phyloP scores from a whole-genome alignment of 2,113 vertebrate genomes.

The Motacilla alba region DNA sequence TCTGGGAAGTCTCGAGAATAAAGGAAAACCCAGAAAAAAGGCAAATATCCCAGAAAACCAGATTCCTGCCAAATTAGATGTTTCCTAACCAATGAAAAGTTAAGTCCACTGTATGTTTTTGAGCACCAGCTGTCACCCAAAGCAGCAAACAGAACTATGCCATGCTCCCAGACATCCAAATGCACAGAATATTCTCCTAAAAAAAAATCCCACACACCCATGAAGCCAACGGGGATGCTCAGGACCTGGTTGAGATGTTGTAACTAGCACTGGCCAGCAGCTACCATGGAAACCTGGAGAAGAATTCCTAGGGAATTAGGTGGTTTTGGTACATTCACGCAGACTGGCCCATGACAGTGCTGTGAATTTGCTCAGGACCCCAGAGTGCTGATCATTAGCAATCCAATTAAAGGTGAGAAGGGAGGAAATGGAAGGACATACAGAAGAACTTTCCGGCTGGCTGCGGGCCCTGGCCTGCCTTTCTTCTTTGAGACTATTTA shows the following conservation, averaged over 20 bases:
- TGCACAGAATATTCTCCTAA: not conserved
- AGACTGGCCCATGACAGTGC: rapidly evolving
- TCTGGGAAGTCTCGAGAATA: not conserved
- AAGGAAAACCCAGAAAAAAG: not conserved
- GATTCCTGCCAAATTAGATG: not conserved
- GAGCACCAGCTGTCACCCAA: not conserved
- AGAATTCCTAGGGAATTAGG: not conserved
- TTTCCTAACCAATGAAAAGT: not conserved
- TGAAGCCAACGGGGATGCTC: not conserved
- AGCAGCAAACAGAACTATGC: not conserved
- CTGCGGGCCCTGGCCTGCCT: constrained; percentile 67
- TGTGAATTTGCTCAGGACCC: not conserved
- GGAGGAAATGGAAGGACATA: not conserved
- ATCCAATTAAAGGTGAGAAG: no score
- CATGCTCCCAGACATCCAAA: not conserved
- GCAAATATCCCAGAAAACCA: not conserved
- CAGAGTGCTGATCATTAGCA: rapidly evolving
- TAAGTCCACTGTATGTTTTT: not conserved
- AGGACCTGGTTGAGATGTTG: rapidly evolving
- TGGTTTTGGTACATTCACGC: not conserved
- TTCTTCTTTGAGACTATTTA: constrained; percentile 76
- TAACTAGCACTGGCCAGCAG: rapidly evolving
- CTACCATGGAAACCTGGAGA: not conserved
- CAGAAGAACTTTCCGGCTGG: not conserved
- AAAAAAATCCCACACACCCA: not conserved